Base-by-base conservation (phyloP, 2,888 invertebrate species). In the Zhuqinia jingwanae region DNA sequence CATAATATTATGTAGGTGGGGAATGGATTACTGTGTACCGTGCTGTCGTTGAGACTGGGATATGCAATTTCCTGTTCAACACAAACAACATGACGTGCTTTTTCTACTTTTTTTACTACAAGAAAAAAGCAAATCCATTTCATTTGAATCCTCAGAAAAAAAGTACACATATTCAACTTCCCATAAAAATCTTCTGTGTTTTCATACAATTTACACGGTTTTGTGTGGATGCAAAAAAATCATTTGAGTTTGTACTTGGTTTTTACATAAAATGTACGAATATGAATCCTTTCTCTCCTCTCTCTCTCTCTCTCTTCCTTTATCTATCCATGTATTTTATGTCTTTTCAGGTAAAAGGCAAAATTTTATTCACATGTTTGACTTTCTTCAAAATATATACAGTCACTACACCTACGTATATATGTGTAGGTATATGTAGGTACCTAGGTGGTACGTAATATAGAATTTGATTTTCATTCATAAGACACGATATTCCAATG, bases 21-120 rank as follows among this genome's bases (percentile, higher is more conserved):
- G 76, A 50, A 73, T 53, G 53, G 73, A 53, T 73, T 25, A 53
- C 50, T 73, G 50, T 50, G n/a, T n/a, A n/a, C n/a, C 25, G 22
- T 15, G 22, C 15, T 45, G 68, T 30, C 27, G 30, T 58, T 76
- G 58, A 15, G 58, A 58, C 42, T 76, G 58, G 22, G 58, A 58
- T 56, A 56, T 42, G 76, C 76, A 76, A 76, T 76, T 76, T 76
- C 76, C 76, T 58, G 42, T 45, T 58, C 58, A 56, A 20, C 36
- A 42, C 17, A 22, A 58, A 75, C 36, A 56, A 56, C 42, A 58
- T 56, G 42, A 76, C 11, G 20, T 58, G 22, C 13, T 58, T 76
- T 36, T 56, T 15, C n/a, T 50, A 13, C 50, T 13, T 50, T 25
- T 50, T 10, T 5, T 27, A n/a, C 27, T n/a, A n/a, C n/a, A n/a